Percentiles rank a stretch among this genome's conserved stretches.
phyloP scores from a whole-genome alignment of 1,140 invertebrate species.

The Drosophila mojavensis region DNA sequence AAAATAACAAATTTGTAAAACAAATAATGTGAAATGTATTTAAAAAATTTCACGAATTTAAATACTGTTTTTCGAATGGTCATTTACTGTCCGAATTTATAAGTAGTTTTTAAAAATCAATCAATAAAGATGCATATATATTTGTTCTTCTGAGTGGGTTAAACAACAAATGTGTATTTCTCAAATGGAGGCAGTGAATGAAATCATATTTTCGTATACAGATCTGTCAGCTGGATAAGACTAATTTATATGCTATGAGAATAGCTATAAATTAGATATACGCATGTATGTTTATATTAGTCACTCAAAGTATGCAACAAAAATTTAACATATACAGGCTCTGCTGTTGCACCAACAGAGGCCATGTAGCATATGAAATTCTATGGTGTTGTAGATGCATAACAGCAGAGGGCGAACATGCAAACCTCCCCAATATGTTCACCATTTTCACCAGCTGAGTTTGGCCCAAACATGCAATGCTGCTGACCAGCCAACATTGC shows the following conservation, averaged over 20 bases:
- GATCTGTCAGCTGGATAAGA: too few species aligned
- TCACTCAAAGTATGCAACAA: slow-evolving; percentile 11
- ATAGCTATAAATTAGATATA: neutral
- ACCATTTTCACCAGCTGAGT: slow-evolving; percentile 35
- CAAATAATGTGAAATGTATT: slow-evolving; percentile 51
- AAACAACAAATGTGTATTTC: slow-evolving; percentile 25
- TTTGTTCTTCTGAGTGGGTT: slow-evolving; percentile 83
- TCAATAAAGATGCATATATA: slow-evolving; percentile 78
- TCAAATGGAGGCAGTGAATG: too few species aligned
- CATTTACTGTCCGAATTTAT: slow-evolving; percentile 69
- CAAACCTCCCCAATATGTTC: slow-evolving; percentile 20
- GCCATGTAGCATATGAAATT: neutral
- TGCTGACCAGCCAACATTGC: slow-evolving; percentile 45
- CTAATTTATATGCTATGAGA: too few species aligned
- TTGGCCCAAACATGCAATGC: slow-evolving; percentile 29
- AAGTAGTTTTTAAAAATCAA: slow-evolving; percentile 73
- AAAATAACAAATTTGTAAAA: slow-evolving; percentile 47
- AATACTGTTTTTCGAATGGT: slow-evolving; percentile 61
- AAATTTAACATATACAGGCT: neutral
- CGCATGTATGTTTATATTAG: too few species aligned
- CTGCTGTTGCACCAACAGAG: neutral
- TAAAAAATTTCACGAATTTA: slow-evolving; percentile 43
- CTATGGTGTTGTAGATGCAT: neutral
- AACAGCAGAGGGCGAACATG: neutral
- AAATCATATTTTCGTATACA: too few species aligned